Conservation (phyloP, 2,113 vertebrate genomes). For the Pluvialis apricaria region DNA sequence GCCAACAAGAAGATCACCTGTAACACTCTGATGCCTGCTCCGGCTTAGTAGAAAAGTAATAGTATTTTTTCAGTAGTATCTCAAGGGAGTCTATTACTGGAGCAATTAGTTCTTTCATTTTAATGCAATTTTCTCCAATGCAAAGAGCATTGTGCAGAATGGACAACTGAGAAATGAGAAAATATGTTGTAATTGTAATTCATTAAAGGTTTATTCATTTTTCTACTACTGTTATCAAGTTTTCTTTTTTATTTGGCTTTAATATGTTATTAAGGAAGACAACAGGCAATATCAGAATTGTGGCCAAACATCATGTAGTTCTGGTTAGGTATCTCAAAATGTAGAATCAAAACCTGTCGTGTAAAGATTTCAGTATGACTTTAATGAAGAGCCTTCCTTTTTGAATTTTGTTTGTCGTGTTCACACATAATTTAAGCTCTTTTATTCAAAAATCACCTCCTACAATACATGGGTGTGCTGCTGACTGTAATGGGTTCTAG, state of each 20-base stretch:
- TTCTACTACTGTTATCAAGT: not conserved
- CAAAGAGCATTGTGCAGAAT: not conserved
- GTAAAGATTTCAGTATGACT: not conserved
- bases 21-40: not conserved
- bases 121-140: not conserved
- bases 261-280: not conserved
- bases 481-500: not conserved
- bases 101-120: not conserved
- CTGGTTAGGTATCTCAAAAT: not conserved
- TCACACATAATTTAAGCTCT: not conserved
- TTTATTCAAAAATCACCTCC: not conserved
- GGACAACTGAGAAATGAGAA: not conserved
- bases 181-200: not conserved
- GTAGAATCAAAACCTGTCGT: not conserved
- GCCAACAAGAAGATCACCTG: not conserved
- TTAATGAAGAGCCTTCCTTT: not conserved
- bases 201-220: not conserved
- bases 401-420: not conserved
- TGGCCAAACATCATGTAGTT: not conserved
- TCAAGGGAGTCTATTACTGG: not conserved
- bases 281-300: not conserved
- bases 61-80: not conserved
- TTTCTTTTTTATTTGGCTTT: not conserved
- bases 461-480: fast-evolving
- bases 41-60: not conserved